Base-by-base conservation (phyloP, 2,797 vertebrate species). In the Ceryle rudis region DNA sequence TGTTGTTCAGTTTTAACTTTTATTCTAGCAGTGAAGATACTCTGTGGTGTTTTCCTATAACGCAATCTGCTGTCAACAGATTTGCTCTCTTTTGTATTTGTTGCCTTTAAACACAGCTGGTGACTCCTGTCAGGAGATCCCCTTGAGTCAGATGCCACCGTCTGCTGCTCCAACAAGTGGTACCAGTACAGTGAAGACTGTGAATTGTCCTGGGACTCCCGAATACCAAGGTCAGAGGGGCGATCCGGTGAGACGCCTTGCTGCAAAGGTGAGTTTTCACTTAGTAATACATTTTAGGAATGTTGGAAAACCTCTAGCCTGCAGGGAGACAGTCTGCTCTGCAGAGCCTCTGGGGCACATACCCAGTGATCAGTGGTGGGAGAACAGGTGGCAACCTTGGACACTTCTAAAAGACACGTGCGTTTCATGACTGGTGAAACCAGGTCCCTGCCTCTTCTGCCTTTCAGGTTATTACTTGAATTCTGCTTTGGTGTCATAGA, bases 211-310 rank as follows among this genome's bases (percentile, higher is more conserved):
- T 14, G 98, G 97, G 46, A 86, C 98, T 92, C 97, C 99, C 3
- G 99, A 99, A 87, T 96, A 97, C 96, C 99, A 97, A 81, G 98
- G 97, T 25, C 97, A 97, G 1, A 91, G 97, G 66, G 99, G 99
- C 64, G 99, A 99, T 89, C 98, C 99, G 3, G 99, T 99, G 90
- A 99, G 98, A 94, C 98, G 97, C 37, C 98, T 99, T 11, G 99
- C 99, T 39, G 98, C 99, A 16, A 99, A 99, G 99, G 99, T 99
- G 98, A 83, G 35, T 41, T 41, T 57, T 7, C 87, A 14, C 15
- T 37, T 44, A 5, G 14, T 47, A 1, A 5, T 4, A 11, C 23
- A 5, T 33, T 26, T 18, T 47, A 37, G 11, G 7, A 25, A 19
- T 26, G 23, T 31, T 33, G 10, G 71, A 64, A 20, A 35, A 12